These are phyloP conservation scores for Larimichthys crocea DNA, from an alignment of 2,113 vertebrate species.

Conservation along the genomic window DNA sequence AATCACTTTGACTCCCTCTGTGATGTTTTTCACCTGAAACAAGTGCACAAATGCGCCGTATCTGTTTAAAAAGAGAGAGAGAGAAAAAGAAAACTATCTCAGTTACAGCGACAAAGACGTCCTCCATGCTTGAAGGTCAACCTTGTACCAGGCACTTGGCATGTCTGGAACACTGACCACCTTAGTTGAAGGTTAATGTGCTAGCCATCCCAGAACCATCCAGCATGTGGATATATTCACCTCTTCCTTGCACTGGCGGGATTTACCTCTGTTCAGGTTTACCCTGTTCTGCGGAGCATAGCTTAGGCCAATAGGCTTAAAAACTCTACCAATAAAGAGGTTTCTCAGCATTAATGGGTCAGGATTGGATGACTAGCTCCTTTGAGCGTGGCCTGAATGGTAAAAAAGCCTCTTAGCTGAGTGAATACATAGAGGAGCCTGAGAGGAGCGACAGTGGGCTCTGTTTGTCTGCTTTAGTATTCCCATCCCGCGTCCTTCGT, in stretches of 20 bases:
- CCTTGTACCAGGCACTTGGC: constrained; percentile 42
- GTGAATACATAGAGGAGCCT: constrained; percentile 82
- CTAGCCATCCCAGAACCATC: constrained; percentile 54
- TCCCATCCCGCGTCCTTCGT: constrained; percentile 73
- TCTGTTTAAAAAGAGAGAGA: neutral
- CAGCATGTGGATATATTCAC: constrained; percentile 66
- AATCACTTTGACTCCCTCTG: constrained; percentile 46
- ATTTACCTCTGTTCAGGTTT: constrained; percentile 80
- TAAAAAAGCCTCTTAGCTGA: constrained; percentile 81
- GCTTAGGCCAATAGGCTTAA: constrained; percentile 82
- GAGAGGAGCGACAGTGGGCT: constrained; percentile 78
- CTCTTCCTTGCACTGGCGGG: constrained; percentile 60
- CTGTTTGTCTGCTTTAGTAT: constrained; percentile 83
- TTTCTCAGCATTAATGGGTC: constrained; percentile 82
- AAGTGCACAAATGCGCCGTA: constrained; percentile 17
- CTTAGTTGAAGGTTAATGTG: constrained; percentile 72
- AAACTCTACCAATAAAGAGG: constrained; percentile 80
- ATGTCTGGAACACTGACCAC: constrained; percentile 52
- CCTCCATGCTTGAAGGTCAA: constrained; percentile 61
- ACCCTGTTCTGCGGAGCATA: constrained; percentile 72
- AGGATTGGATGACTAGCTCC: constrained; percentile 81
- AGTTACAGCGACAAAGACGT: constrained; percentile 46
- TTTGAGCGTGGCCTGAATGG: constrained; percentile 83
- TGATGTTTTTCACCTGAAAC: constrained; percentile 47
- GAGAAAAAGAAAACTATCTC: constrained; percentile 2